Evolutionary conservation across 1,140 invertebrate genomes (phyloP), one percentile per base, ranked within the genome.

Genomic region (Trachymyrmex cornetzi): DNA sequence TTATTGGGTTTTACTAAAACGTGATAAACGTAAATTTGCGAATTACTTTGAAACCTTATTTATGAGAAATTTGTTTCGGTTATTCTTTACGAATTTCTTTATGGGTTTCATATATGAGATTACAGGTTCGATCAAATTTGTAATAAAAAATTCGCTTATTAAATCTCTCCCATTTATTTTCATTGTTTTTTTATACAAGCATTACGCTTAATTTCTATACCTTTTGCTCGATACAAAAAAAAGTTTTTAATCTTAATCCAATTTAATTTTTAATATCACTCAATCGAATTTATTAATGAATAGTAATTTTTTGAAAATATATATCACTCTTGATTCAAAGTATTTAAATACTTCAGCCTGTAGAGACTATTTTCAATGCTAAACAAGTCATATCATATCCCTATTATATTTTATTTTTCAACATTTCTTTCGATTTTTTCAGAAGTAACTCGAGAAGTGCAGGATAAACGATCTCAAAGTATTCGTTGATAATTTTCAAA

Each of bases 1-100:
- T 82, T 61, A 82, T 84, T 84, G 55, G 69, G 34, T 63, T 75
- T 50, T 5, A 19, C 55, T 74, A 59, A 55, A 82, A 74, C 64
- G 38, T 27, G 69, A 84, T 82, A 74, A 82, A 75, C 55, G 69
- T 44, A 61, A 82, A 59, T 74, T 82, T 30, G 24, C 27, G 38
- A 14, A 84, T 74, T 63, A 72, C 38, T 84, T 30, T 38, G 69
- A 4, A 24, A 84, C 27, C 12, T 63, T 19, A 59, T 75, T 84
- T 84, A 74, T 50, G 24, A 34, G 69, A 74, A 63, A 84, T 61
- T 84, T 5, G 38, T 44, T 75, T 75, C 57, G 38, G 53, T 12
- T 74, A 75, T 75, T 61, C 50, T 74, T 44, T 48, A 50, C n/a
- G 22, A 59, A 14, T n/a, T 53, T 14, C 7, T 59, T 44, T 44